Percentiles rank a stretch among this genome's conserved stretches.
phyloP scores from a whole-genome alignment of 2,113 vertebrate genomes.

The Thymallus thymallus region DNA sequence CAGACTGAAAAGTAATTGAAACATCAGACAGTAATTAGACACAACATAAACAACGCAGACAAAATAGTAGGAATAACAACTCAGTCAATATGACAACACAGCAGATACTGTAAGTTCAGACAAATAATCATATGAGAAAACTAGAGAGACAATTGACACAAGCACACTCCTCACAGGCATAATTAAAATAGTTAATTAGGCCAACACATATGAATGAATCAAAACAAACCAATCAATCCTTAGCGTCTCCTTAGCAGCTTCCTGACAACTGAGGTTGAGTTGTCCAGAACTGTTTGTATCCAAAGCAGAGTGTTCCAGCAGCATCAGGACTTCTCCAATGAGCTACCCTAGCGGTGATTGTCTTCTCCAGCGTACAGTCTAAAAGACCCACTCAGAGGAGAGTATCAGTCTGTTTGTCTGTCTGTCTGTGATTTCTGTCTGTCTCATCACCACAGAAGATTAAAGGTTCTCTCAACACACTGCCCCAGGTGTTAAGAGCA shows the following conservation, averaged over 20 bases:
- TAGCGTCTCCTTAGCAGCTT: background rate
- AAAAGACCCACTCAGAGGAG: too few relatives aligned
- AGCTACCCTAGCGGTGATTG: background rate
- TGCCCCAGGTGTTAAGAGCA: slow-evolving; percentile 31
- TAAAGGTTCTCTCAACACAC: slow-evolving; percentile 35
- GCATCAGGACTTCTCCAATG: background rate
- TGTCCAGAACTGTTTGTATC: background rate
- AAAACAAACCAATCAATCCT: background rate
- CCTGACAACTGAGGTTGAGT: background rate
- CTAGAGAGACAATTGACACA: too few relatives aligned
- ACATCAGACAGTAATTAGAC: background rate
- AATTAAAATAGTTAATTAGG: background rate
- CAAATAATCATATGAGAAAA: too few relatives aligned
- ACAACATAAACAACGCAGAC: background rate
- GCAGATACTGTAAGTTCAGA: background rate
- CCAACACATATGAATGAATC: background rate
- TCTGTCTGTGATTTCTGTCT: slow-evolving; percentile 18
- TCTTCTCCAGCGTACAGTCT: too few relatives aligned
- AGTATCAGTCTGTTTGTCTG: too few relatives aligned
- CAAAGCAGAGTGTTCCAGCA: background rate
- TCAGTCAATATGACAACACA: background rate
- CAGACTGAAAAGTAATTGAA: too few relatives aligned
- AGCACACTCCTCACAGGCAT: too few relatives aligned
- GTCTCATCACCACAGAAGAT: slow-evolving; percentile 31
- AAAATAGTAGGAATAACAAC: background rate